phyloP scores from a whole-genome alignment of 2,113 vertebrate genomes.

The Aldabrachelys gigantea region DNA sequence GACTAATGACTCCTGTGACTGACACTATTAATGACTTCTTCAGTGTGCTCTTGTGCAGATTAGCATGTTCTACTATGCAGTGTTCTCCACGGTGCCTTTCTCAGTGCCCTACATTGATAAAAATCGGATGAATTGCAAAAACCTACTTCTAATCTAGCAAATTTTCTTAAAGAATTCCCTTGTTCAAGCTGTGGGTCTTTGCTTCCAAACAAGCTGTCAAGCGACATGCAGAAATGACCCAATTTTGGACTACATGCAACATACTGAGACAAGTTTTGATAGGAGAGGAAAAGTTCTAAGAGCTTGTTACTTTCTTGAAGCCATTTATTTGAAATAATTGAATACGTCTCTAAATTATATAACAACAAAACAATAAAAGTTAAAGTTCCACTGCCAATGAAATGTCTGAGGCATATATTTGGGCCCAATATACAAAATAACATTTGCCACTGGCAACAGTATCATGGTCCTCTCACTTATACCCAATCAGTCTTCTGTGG shows the following conservation, averaged over 20 bases:
- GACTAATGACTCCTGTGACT: constrained; percentile 30
- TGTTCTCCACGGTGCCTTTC: not conserved
- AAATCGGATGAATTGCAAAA: not conserved
- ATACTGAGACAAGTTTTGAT: not conserved
- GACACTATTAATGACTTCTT: constrained; percentile 36
- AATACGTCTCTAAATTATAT: not conserved
- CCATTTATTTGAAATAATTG: not conserved
- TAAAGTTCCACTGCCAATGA: not conserved
- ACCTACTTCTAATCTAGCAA: not conserved
- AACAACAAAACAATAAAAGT: not conserved
- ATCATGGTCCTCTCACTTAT: not conserved
- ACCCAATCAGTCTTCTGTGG: not conserved
- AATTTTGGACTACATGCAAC: not conserved
- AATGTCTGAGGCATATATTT: not conserved
- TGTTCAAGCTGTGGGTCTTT: not conserved
- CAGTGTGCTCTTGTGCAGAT: not conserved
- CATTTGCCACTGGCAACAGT: not conserved
- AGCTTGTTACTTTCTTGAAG: not conserved
- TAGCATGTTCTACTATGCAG: not conserved
- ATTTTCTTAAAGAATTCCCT: not conserved
- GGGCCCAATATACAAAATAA: not conserved
- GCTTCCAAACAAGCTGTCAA: constrained; percentile 1
- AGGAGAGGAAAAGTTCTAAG: not conserved
- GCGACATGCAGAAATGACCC: not conserved
- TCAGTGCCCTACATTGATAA: not conserved